Conservation (phyloP, 1,140 invertebrate genomes). For the Pachyrhynchus sulphureomaculatus region DNA sequence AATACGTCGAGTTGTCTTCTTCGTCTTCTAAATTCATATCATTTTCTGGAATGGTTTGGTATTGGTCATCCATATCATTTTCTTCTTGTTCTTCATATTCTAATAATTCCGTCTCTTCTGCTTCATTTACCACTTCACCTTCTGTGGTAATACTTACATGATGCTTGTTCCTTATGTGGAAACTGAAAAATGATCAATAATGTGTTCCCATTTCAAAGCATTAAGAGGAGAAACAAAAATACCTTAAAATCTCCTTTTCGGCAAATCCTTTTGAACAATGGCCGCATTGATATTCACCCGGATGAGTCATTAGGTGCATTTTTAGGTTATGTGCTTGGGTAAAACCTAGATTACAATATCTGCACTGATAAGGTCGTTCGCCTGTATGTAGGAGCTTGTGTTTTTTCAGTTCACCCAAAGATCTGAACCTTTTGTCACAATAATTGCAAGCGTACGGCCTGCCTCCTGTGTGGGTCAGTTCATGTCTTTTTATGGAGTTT, state of each 20-base stretch:
- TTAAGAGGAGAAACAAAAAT: no score
- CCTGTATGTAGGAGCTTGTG: conserved; percentile 65
- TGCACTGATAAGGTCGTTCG: conserved; percentile 72
- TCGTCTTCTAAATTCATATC: no score
- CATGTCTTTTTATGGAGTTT: conserved; percentile 68
- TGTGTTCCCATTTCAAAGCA: no score
- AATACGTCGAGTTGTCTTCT: no score
- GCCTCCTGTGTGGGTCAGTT: conserved; percentile 69
- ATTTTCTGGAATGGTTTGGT: no score
- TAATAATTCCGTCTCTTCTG: no score
- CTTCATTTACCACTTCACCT: no score
- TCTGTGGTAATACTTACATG: no score
- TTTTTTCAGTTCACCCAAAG: conserved; percentile 45
- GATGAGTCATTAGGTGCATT: conserved; percentile 40
- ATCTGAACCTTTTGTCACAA: conserved; percentile 62
- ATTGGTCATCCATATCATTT: no score
- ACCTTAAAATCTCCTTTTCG: conserved; percentile 31
- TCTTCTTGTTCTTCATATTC: no score
- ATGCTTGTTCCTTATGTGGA: no score
- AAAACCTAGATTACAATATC: conserved; percentile 70
- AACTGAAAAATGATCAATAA: no score
- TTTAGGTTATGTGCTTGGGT: conserved; percentile 39
- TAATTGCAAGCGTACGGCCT: conserved; percentile 74
- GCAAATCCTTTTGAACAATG: conserved; percentile 38
- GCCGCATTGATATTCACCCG: conserved; percentile 33